Percentiles rank a stretch among this genome's conserved stretches.
Evolutionary conservation across 2,113 vertebrate genomes (phyloP).

Genomic region (Onychorhynchus coronatus): DNA sequence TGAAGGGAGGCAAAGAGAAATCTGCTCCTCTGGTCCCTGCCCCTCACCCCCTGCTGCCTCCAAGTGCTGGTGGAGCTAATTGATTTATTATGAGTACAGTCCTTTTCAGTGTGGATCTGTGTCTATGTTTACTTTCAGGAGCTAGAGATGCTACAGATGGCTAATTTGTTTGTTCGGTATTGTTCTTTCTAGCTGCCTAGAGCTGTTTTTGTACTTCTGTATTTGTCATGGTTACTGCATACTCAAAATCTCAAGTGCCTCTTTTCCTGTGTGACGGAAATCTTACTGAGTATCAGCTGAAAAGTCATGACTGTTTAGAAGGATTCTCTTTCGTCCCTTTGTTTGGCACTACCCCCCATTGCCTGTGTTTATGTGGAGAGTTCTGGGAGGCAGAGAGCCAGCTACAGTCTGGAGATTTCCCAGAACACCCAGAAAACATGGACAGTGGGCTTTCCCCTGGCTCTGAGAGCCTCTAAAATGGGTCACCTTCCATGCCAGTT

Average conservation of each 20-base stretch:
- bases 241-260: constrained; percentile 59
- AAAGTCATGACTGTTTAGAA: not conserved
- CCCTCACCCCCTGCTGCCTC: not conserved
- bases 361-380: not conserved
- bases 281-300: not conserved
- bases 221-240: constrained; percentile 61
- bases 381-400: not conserved
- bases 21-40: not conserved
- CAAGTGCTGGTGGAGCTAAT: not conserved
- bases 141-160: constrained; percentile 57
- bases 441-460: not conserved
- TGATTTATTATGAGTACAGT: not conserved
- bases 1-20: not conserved
- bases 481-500: not conserved
- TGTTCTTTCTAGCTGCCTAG: constrained; percentile 59
- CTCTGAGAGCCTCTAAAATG: not conserved
- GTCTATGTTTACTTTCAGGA: constrained; percentile 61
- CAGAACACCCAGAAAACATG: not conserved
- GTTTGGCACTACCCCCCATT: not conserved
- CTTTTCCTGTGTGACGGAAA: constrained; percentile 23
- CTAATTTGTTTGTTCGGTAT: constrained; percentile 51
- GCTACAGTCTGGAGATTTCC: not conserved
- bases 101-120: not conserved
- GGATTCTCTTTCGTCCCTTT: not conserved
- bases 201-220: constrained; percentile 60